Base-by-base conservation (phyloP, 2,113 vertebrate genomes). In the Hepsetus odoe region DNA sequence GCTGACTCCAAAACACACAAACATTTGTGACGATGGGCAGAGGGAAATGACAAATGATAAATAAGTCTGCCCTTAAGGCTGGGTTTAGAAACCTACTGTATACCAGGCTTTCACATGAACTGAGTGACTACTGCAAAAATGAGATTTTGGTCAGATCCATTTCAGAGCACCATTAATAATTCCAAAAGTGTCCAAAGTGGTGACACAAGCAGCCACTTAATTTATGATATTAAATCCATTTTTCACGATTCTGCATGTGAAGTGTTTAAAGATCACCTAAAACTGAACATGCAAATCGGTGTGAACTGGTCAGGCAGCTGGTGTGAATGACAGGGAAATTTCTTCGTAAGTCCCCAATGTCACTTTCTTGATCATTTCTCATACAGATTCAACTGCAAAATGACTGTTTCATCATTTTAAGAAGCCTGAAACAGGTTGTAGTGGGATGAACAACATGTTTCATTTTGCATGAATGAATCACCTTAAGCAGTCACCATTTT, bases 1-100 rank as follows among this genome's bases (percentile, higher is more conserved):
- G 78, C 82, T 86, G 83, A 88, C 87, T 87, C 86, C 11, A 73
- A 75, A 62, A 65, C 22, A 46, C 28, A 66, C 24, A 42, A 66
- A 46, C 68, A 81, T 71, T 75, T 16, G 67, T 67, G 74, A 64
- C 73, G 28, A 40, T 14, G 44, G 30, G 72, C 20, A 44, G 35
- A 46, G 44, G 28, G 20, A 67, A 68, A 67, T 71, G 68, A 79
- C 49, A 55, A 79, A 79, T 42, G 77, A 32, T 40, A 46, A 76
- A 79, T 79, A 33, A 78, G 35, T 61, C 4, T 53, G 69, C 38
- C 14, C 58, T 77, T 46, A 38, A 46, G 56, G 59, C 46, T 20
- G 32, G 1, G 32, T 22, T 22, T 11, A 20, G n/a, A 35, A 24
- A 65, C 9, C 28, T 71, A 72, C 12, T 33, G 38, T 58, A 46